Percentiles rank a stretch among this genome's conserved stretches.
phyloP scores from a whole-genome alignment of 2,888 invertebrate genomes.

The Agrenia bidenticulata region DNA sequence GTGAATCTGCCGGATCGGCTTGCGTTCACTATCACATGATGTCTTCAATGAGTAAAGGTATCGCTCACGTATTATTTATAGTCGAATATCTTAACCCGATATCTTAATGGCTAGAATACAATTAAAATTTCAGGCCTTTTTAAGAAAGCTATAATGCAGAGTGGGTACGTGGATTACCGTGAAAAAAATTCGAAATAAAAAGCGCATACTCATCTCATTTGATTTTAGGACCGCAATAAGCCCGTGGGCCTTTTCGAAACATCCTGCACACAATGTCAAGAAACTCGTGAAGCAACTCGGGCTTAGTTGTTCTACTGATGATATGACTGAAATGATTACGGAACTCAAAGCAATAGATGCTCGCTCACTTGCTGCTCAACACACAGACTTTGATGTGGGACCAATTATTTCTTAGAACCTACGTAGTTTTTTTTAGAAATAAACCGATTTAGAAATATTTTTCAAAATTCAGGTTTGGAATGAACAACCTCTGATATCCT shows the following conservation, averaged over 20 bases:
- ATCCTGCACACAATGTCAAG: conserved; percentile 29
- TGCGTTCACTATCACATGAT: conserved; percentile 37
- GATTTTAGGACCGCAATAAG: conserved; percentile 20
- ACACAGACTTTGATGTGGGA: conserved; percentile 28
- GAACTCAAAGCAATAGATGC: conserved; percentile 31
- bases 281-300: conserved; percentile 34
- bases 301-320: conserved; percentile 20
- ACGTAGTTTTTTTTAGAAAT: too few species aligned
- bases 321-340: conserved; percentile 28
- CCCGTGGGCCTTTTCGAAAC: conserved; percentile 40
- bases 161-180: conserved; percentile 4
- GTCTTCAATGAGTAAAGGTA: conserved; percentile 26
- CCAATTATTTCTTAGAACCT: too few species aligned
- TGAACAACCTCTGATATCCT: conserved; percentile 29
- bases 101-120: not conserved
- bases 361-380: conserved; percentile 32
- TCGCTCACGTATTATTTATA: not conserved
- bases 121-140: conserved; percentile 42
- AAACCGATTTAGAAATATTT: too few species aligned
- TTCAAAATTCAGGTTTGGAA: too few species aligned
- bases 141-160: conserved; percentile 34
- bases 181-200: too few species aligned
- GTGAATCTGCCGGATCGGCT: conserved; percentile 21
- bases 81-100: conserved; percentile 2
- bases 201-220: not conserved